phyloP scores from a whole-genome alignment of 2,888 invertebrate species.

The Stenichneumon culpator region DNA sequence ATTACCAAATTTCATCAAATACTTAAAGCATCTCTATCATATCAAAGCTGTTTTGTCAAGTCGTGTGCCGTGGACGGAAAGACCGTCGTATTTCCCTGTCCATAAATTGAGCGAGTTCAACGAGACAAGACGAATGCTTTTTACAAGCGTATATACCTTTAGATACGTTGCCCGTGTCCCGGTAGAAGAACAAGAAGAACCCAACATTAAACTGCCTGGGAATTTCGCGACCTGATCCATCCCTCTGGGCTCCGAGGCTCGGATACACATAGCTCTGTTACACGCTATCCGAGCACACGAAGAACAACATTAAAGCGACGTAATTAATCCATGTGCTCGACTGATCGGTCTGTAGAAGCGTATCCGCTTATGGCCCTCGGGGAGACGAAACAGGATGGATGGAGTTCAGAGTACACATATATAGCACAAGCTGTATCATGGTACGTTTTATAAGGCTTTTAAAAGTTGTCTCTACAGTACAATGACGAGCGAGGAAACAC shows the following conservation, averaged over 20 bases:
- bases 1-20: background rate
- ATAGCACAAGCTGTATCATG: background rate
- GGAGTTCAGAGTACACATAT: conserved; percentile 10
- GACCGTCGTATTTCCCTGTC: background rate
- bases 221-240: conserved; percentile 48
- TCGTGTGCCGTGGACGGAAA: background rate
- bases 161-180: background rate
- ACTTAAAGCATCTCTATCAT: background rate
- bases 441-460: background rate
- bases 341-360: conserved; percentile 47
- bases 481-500: background rate
- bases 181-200: conserved; percentile 27
- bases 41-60: background rate
- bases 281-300: conserved; percentile 5
- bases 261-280: conserved; percentile 16
- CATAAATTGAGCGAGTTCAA: conserved; percentile 11
- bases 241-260: conserved; percentile 28
- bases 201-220: conserved; percentile 49
- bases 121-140: conserved; percentile 3
- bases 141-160: background rate
- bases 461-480: background rate
- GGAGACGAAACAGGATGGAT: conserved; percentile 22
- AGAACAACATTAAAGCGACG: conserved; percentile 30
- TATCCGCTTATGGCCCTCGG: conserved; percentile 44
- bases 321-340: conserved; percentile 53